phyloP scores from a whole-genome alignment of 2,888 invertebrate genomes.

The Platerodrilus igneus region DNA sequence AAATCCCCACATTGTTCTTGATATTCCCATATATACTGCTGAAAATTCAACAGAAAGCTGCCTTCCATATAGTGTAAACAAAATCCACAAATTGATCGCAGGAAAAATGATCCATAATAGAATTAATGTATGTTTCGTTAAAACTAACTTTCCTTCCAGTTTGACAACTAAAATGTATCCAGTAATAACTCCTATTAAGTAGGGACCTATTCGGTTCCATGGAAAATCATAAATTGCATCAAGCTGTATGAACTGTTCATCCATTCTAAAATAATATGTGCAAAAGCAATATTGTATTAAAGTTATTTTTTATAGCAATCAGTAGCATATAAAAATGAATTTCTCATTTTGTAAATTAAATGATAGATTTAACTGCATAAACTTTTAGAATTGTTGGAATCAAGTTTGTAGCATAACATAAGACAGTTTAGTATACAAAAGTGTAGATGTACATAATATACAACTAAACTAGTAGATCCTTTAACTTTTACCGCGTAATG shows the following conservation, averaged over 20 bases:
- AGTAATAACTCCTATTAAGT: slow-evolving; percentile 49
- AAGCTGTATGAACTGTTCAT: slow-evolving; percentile 42
- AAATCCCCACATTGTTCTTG: slow-evolving; percentile 53
- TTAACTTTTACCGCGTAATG: no score
- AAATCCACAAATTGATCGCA: slow-evolving; percentile 43
- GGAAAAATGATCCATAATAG: slow-evolving; percentile 45
- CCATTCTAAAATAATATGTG: slow-evolving; percentile 39
- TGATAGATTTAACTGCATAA: no score
- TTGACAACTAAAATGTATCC: slow-evolving; percentile 48
- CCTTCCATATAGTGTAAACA: slow-evolving; percentile 47
- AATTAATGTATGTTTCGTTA: slow-evolving; percentile 31
- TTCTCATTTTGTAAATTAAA: no score
- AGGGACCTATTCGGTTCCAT: slow-evolving; percentile 51
- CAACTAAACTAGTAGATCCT: no score
- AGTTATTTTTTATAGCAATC: no score
- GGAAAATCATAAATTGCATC: slow-evolving; percentile 51
- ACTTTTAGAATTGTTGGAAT: no score
- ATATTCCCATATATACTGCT: slow-evolving; percentile 50
- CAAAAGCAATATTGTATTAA: neutral
- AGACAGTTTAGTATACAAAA: no score
- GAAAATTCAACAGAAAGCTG: slow-evolving; percentile 48
- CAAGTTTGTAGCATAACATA: no score
- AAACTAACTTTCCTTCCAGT: slow-evolving; percentile 35
- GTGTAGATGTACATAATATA: no score
- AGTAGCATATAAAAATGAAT: no score